A percentile compares a stretch with the other conserved stretches of the same genome.
Conservation (phyloP, 2,113 vertebrate genomes). For the Cavia porcellus region DNA sequence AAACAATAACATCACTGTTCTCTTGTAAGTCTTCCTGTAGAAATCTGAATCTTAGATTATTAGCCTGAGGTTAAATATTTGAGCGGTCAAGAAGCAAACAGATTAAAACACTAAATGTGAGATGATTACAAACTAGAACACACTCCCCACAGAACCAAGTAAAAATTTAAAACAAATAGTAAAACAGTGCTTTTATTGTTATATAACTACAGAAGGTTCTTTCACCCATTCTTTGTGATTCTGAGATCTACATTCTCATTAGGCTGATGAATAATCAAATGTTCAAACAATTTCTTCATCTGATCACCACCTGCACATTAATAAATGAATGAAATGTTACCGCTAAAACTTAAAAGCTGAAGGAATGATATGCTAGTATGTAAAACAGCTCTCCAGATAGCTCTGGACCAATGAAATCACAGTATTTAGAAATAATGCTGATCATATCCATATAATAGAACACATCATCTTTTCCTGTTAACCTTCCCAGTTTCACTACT, state of each 20-base stretch:
- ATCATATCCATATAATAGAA: not conserved
- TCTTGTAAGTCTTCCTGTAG: not conserved
- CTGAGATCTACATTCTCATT: not conserved
- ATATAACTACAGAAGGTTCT: not conserved
- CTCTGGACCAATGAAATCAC: not conserved
- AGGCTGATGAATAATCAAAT: not conserved
- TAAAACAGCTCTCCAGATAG: not conserved
- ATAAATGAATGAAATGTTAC: not conserved
- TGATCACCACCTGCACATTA: not conserved
- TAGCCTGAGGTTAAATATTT: slow-evolving; percentile 32
- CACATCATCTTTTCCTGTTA: not conserved
- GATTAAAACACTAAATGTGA: not conserved
- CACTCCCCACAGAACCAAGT: not conserved
- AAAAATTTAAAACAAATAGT: not conserved
- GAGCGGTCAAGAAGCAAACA: not conserved
- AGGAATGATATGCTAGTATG: not conserved
- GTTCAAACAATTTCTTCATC: not conserved
- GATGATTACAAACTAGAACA: not conserved
- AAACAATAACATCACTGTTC: not conserved
- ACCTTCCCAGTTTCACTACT: not conserved
- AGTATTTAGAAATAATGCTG: not conserved
- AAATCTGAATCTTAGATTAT: not conserved
- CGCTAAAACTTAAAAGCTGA: not conserved
- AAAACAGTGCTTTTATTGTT: not conserved
- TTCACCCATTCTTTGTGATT: not conserved